phyloP scores from a whole-genome alignment of 37 sponge, comb jelly and placozoan species.

The Haliclona indistincta region DNA sequence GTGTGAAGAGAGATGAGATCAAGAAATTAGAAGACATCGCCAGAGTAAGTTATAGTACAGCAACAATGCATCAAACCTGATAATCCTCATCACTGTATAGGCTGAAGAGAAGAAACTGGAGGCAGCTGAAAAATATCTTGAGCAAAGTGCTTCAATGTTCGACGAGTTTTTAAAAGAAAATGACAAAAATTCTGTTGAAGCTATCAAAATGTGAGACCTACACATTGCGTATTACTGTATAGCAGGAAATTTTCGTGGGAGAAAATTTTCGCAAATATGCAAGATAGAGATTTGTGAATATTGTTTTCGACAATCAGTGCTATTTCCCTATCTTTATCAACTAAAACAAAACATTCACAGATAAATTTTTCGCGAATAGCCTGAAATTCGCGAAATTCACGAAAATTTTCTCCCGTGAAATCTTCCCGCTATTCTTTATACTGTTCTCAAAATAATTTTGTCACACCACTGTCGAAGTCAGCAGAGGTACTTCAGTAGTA shows the following conservation, averaged over 20 bases:
- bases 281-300: background rate
- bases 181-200: conserved; percentile 94
- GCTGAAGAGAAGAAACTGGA: conserved; percentile 90
- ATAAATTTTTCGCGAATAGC: no score
- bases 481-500: background rate
- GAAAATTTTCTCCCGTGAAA: no score
- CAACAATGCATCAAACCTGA: background rate
- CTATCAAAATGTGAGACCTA: conserved; percentile 75
- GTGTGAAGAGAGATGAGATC: conserved; percentile 95
- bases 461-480: no score
- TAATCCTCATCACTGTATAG: conserved; percentile 14
- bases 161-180: conserved; percentile 97
- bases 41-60: conserved; percentile 28
- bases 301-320: background rate
- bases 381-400: no score
- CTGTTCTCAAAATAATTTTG: no score
- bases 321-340: no score
- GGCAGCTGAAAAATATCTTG: conserved; percentile 89
- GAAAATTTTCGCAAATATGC: background rate
- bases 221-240: background rate
- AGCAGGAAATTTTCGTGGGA: conserved; percentile 2
- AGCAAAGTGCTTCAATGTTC: conserved; percentile 95
- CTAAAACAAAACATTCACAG: no score
- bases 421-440: no score
- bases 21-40: conserved; percentile 89